Evolutionary conservation across 2,113 vertebrate species (phyloP), one percentile per base, ranked within the genome.

Genomic region (Platysternon megacephalum): DNA sequence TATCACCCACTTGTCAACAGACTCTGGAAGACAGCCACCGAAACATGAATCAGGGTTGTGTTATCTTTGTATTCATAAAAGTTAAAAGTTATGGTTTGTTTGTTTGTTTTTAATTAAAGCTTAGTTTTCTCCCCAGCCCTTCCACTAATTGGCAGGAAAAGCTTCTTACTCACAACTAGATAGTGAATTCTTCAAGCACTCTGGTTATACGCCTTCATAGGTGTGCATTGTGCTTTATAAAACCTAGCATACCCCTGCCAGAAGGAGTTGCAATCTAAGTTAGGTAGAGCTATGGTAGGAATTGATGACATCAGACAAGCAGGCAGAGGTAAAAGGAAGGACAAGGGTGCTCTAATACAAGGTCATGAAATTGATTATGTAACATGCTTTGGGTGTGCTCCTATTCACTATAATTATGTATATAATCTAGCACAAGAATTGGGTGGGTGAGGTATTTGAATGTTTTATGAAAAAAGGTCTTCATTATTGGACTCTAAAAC

Each of bases 1-100:
- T 46, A 86, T 2, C 17, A 81, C 81, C 46, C 44, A 35, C 44
- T 84, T 3, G 35, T 86, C 0, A 19, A 13, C 1, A 0, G n/a
- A 6, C 9, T 68, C 93, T 82, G 48, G 72, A 87, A 95, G 92
- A 65, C 52, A 13, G 56, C 46, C 32, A 82, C n/a, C 8, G 3
- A 82, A 51, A 87, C 78, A 52, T 94, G 90, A 91, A 74, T 46
- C 26, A 28, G 74, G 74, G 11, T 46, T 44, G n/a, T 89, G 90
- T 82, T 96, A 48, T 94, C 95, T 78, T 52, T 93, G 56, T 85
- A 81, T 90, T 48, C 21, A 80, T 95, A 58, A 88, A 88, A 88
- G 44, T 7, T 58, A 52, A 87, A 53, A 85, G n/a, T 65, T 93
- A 11, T 84, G 84, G 35, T 53, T 53, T 53, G 49, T 68, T 53